phyloP scores from a whole-genome alignment of 2,113 vertebrate species.

The Anseranas semipalmata region DNA sequence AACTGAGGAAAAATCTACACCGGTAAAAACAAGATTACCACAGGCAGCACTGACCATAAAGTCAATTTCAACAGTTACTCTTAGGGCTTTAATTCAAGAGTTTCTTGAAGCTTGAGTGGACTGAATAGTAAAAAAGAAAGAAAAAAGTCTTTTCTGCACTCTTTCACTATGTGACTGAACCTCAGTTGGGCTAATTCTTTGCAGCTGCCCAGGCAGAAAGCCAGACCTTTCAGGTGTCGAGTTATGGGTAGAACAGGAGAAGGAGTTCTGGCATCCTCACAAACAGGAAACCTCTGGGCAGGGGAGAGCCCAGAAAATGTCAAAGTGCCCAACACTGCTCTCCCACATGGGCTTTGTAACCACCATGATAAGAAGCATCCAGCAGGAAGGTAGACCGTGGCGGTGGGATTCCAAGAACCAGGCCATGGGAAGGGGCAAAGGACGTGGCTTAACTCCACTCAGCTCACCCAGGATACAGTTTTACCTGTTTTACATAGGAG shows the following conservation, averaged over 20 bases:
- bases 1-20: not conserved
- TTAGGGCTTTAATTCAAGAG: not conserved
- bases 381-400: not conserved
- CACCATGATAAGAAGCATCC: not conserved
- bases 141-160: not conserved
- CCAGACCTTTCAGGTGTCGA: constrained; percentile 22
- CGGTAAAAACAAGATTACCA: not conserved
- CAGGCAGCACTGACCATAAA: not conserved
- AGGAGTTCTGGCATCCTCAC: constrained; percentile 6
- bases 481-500: not conserved
- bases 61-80: not conserved
- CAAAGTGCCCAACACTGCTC: not conserved
- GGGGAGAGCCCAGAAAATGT: constrained; percentile 30
- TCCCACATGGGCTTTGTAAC: not conserved
- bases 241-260: not conserved
- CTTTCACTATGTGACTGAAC: not conserved
- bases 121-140: not conserved
- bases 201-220: constrained; percentile 40
- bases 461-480: not conserved
- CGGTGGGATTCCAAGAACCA: not conserved
- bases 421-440: not conserved
- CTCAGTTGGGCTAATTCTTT: constrained; percentile 25
- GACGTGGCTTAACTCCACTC: not conserved
- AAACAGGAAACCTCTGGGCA: constrained; percentile 2
- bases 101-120: not conserved